Evolutionary conservation across 2,888 invertebrate species (phyloP).

Genomic region (Andrena haemorrhoa): DNA sequence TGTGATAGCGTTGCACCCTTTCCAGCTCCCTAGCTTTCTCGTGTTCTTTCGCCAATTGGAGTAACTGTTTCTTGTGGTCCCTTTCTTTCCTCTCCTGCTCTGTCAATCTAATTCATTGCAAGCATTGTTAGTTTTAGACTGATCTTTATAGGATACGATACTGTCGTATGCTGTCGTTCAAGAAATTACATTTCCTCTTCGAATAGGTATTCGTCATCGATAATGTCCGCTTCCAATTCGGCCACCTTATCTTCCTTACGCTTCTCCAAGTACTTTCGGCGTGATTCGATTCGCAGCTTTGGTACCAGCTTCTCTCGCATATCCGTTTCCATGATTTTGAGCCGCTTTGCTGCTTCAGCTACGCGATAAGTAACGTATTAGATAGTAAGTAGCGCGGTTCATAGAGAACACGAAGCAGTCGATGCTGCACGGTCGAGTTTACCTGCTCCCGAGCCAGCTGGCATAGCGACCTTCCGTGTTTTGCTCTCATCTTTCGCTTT

Average conservation of each 20-base stretch:
- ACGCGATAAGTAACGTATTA: background rate
- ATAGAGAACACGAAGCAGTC: too few species aligned
- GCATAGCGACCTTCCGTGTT: constrained; percentile 90
- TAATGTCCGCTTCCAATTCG: constrained; percentile 97
- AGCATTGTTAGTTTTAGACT: background rate
- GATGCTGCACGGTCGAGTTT: constrained; percentile 6
- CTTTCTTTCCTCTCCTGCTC: constrained; percentile 93
- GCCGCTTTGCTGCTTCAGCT: constrained; percentile 94
- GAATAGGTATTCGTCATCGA: constrained; percentile 98
- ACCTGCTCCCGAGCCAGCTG: constrained; percentile 81
- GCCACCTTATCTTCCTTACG: constrained; percentile 98
- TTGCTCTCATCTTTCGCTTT: constrained; percentile 95
- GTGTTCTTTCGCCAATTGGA: constrained; percentile 97
- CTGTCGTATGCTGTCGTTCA: background rate
- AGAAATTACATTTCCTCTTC: constrained; percentile 92
- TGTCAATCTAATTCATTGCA: constrained; percentile 89
- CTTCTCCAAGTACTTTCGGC: constrained; percentile 97
- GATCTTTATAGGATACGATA: constrained; percentile 14
- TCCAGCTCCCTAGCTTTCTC: constrained; percentile 97
- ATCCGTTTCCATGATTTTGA: constrained; percentile 93
- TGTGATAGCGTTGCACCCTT: constrained; percentile 96
- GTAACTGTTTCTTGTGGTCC: constrained; percentile 95
- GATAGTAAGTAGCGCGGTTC: background rate
- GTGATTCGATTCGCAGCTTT: constrained; percentile 94
- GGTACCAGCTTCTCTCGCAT: constrained; percentile 95